Percentiles rank a stretch among this genome's conserved stretches.
Evolutionary conservation across 1,140 invertebrate species (phyloP).

Genomic region (Choristoneura fumiferana): DNA sequence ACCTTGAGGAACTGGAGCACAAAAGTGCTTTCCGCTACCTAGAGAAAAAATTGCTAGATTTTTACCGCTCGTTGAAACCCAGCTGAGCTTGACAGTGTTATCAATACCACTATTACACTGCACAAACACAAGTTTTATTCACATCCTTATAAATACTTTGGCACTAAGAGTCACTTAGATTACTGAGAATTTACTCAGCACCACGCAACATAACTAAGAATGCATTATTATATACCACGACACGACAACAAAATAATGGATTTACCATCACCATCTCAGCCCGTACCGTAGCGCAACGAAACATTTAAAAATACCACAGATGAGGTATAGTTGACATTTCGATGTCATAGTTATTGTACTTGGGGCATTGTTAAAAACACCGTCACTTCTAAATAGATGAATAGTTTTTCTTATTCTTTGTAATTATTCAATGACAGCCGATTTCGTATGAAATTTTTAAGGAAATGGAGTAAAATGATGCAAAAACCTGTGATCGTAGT

Average conservation of each 20-base stretch:
- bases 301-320: slow-evolving; percentile 15
- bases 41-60: slow-evolving; percentile 69
- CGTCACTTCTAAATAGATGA: background rate
- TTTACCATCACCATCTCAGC: slow-evolving; percentile 6
- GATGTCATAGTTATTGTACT: background rate
- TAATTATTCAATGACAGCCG: no score
- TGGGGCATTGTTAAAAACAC: slow-evolving; percentile 1
- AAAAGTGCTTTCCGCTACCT: slow-evolving; percentile 61
- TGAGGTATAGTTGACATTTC: background rate
- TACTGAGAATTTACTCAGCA: background rate
- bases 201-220: background rate
- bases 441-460: no score
- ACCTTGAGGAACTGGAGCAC: slow-evolving; percentile 71
- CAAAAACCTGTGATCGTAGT: no score
- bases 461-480: no score
- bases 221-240: slow-evolving; percentile 12
- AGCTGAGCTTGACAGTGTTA: slow-evolving; percentile 76
- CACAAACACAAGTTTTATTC: slow-evolving; percentile 17
- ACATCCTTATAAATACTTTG: slow-evolving; percentile 4
- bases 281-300: no score
- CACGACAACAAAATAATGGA: slow-evolving; percentile 13
- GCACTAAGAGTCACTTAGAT: slow-evolving; percentile 13
- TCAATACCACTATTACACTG: slow-evolving; percentile 51
- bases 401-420: no score
- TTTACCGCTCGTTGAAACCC: slow-evolving; percentile 69